Evolutionary conservation across 2,797 vertebrate genomes (phyloP).

Genomic region (Myotis daubentonii): DNA sequence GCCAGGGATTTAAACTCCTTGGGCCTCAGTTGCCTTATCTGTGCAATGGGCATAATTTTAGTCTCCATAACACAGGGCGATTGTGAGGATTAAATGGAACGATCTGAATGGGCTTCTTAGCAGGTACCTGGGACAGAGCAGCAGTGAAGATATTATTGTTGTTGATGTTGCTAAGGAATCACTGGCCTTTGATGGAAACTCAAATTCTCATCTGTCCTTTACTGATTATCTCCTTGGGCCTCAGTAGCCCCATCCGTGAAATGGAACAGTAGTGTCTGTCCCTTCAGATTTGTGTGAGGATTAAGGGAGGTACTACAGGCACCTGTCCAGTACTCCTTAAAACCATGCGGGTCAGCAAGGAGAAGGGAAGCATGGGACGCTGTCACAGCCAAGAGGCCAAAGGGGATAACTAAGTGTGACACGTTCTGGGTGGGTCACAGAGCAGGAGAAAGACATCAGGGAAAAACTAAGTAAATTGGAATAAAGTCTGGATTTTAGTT

Average conservation of each 20-base stretch:
- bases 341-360: background rate
- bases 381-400: background rate
- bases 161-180: background rate
- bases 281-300: background rate
- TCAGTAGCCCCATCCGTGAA: background rate
- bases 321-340: background rate
- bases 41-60: background rate
- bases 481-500: background rate
- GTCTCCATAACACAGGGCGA: background rate
- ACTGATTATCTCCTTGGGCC: background rate
- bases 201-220: background rate
- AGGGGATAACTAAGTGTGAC: accelerated
- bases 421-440: accelerated
- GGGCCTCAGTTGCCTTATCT: background rate
- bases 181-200: background rate
- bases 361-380: background rate
- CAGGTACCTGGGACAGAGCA: background rate
- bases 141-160: no score
- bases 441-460: background rate
- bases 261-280: background rate
- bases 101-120: background rate
- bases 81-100: accelerated
- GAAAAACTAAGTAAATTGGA: background rate
- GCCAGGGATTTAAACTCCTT: background rate
- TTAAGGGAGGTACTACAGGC: background rate